These are phyloP conservation scores for Lepidurus couesii DNA, from an alignment of 1,140 invertebrate species.

Conservation along the genomic window DNA sequence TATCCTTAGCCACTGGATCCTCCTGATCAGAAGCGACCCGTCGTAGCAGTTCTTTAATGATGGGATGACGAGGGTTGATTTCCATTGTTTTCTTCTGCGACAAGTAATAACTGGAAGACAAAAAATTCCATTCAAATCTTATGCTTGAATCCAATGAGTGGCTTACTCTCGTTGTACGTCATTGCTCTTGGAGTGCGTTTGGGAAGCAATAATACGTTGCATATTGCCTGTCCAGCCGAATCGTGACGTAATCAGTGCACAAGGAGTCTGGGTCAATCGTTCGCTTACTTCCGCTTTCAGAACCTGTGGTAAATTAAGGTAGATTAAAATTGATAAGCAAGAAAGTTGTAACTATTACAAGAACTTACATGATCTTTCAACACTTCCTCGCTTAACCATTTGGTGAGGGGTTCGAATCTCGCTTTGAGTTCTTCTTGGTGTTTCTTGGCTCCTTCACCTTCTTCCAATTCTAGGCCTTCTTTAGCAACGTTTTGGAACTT, in stretches of 20 bases:
- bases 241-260: constrained; percentile 57
- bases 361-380: constrained; percentile 69
- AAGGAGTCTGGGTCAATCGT: constrained; percentile 57
- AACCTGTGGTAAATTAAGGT: constrained; percentile 45
- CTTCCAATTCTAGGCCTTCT: constrained; percentile 87
- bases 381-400: constrained; percentile 81
- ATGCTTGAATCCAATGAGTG: background rate
- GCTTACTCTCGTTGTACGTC: constrained; percentile 55
- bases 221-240: constrained; percentile 69
- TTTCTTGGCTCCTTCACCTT: constrained; percentile 73
- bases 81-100: constrained; percentile 97
- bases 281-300: constrained; percentile 58
- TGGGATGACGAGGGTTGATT: constrained; percentile 94
- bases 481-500: constrained; percentile 99
- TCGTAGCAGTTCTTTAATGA: constrained; percentile 83
- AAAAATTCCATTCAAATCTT: constrained; percentile 25
- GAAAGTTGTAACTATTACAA: background rate
- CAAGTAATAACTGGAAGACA: constrained; percentile 67
- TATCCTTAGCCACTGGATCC: constrained; percentile 75
- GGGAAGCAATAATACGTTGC: constrained; percentile 61
- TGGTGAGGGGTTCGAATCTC: constrained; percentile 81
- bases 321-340: constrained; percentile 25
- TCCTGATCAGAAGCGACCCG: constrained; percentile 71
- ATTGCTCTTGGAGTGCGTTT: constrained; percentile 61
- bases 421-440: constrained; percentile 71